Percentiles rank a stretch among this genome's conserved stretches.
These are phyloP conservation scores for Acleris literana DNA, from an alignment of 2,888 invertebrate species.

Conservation along the genomic window DNA sequence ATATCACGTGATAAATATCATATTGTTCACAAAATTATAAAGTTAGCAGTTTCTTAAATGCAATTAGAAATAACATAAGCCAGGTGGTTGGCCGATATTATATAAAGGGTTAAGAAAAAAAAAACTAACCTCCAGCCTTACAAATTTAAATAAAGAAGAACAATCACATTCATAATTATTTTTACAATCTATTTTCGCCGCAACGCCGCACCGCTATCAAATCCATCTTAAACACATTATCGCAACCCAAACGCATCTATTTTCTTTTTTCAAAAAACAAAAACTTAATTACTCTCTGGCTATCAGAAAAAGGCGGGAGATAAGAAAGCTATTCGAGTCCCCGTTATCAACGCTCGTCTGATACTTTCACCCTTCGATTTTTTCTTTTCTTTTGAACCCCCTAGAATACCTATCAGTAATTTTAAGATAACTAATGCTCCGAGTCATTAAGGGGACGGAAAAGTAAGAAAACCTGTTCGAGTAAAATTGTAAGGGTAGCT, in stretches of 20 bases:
- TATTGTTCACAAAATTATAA: too few relatives aligned
- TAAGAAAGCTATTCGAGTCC: constrained; percentile 73
- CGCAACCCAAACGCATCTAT: constrained; percentile 63
- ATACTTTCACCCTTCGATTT: constrained; percentile 69
- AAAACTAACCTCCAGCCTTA: too few relatives aligned
- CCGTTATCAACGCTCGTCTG: constrained; percentile 73
- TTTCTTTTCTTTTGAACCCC: constrained; percentile 57
- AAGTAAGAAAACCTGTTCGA: constrained; percentile 54
- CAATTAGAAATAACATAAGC: too few relatives aligned
- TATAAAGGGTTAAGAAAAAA: too few relatives aligned
- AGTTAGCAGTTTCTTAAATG: too few relatives aligned
- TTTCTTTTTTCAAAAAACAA: constrained; percentile 69
- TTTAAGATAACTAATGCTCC: constrained; percentile 79
- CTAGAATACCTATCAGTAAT: constrained; percentile 73
- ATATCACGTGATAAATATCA: too few relatives aligned
- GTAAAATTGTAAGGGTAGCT: constrained; percentile 39
- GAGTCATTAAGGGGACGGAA: constrained; percentile 70
- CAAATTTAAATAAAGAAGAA: background rate
- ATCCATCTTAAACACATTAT: constrained; percentile 75
- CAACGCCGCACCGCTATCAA: constrained; percentile 56
- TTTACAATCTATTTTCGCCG: constrained; percentile 34
- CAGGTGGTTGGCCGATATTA: too few relatives aligned
- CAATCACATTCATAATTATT: background rate
- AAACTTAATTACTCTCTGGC: constrained; percentile 77
- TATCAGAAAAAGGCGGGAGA: constrained; percentile 70